Base-by-base conservation (phyloP, 2,113 vertebrate species). In the Forbesichthys agassizii region DNA sequence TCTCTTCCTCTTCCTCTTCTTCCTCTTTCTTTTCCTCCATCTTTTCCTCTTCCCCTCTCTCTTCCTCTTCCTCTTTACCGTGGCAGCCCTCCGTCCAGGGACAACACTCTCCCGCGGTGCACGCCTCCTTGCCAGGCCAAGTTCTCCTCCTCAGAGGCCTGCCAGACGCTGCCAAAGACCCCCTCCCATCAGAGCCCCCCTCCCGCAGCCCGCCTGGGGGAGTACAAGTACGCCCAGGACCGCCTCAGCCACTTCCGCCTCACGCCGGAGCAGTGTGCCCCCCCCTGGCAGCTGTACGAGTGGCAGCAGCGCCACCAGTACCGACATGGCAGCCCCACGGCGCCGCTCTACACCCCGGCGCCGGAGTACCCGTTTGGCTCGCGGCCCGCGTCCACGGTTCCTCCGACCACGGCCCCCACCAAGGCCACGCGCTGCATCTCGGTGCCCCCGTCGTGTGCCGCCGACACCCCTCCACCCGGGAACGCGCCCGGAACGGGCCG, bases 241-340 rank as follows among this genome's bases (percentile, higher is more conserved):
- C 94, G 96, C 1, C 91, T 98, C 49, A 96, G 94, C 87, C 96
- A 98, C 89, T 92, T 96, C 89, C 95, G 94, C 80, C 95, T 98
- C 89, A 92, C 92, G 0, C 93, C 91, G 1, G 94, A 88, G 20
- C 82, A 62, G 59, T 92, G 90, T 0, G 92, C 88, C 27, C 27
- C 58, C 0, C 95, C 96, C 33, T 97, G 94, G 96, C 96, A 96
- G 86, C 92, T 98, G 0, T 98, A 96, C 0, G 97, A 99, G 81
- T 98, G 97, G 97, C 97, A 98, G 88, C 97, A 98, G 90, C 90
- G 97, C 36, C 97, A 97, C 84, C 95, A 96, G 66, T 99, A 93
- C 84, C 95, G 96, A 1, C 96, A 96, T 0, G 97, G 96, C 83
- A 98, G 96, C 81, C 95, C 96, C 71, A 98, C 96, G 0, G 96